Evolutionary conservation across 2,888 invertebrate species (phyloP), one percentile per base, ranked within the genome.

Genomic region (Meliscaeva auricollis): DNA sequence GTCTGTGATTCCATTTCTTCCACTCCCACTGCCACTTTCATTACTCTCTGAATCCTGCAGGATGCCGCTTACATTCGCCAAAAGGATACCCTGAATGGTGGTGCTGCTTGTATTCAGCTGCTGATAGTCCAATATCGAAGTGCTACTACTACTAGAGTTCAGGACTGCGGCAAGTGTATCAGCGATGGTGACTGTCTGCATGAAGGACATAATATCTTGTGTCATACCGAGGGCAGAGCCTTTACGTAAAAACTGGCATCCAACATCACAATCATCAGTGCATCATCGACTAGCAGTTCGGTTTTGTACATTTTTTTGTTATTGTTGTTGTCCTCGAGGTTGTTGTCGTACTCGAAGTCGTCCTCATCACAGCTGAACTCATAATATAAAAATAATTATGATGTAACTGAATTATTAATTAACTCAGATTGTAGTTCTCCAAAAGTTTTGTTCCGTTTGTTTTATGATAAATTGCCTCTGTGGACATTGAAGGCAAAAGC

Each of bases 191-290:
- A 87, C 83, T 83, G 87, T 87, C 87, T 88, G 88, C 87, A 78
- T 88, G 72, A 88, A 87, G 87, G 85, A 87, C 87, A 85, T 88
- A 64, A 64, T 64, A 88, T 78, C 88, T 87, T 70, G 83, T 84
- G 88, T 87, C 87, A 87, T 87, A 87, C 87, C 87, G 76, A 74
- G 62, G 70, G 78, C 82, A 82, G 69, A 70, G 52, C 72, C 77
- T 77, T 72, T 74, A 74, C 56, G 54, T 74, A 20, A 35, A 56
- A 77, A 81, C 56, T 15, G 56, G 35, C 85, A 77, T 85, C 76
- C 85, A 81, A 56, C 68, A 75, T 46, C 76, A 58, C 76, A 81
- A 56, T 77, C 85, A 85, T 85, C 85, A 81, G 81, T 85, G 85
- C 74, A 68, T 60, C 38, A 50, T 32, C 74, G 62, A 52, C 38